Evolutionary conservation across 2,797 vertebrate species (phyloP).

Genomic region (Muscicapa comitata): DNA sequence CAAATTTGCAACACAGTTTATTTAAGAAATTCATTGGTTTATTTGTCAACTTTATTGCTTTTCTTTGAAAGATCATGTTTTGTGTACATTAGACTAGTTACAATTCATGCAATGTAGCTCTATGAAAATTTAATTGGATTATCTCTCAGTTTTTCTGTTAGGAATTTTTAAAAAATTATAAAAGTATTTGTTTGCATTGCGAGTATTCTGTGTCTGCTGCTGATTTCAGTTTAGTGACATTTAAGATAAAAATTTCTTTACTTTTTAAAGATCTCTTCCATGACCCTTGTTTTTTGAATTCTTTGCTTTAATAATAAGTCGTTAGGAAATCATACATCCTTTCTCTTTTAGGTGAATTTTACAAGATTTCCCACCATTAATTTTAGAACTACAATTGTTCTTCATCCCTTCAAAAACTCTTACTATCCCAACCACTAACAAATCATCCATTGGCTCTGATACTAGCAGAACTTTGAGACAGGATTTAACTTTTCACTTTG

Average conservation of each 20-base stretch:
- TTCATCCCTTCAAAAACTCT: neutral
- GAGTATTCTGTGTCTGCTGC: neutral
- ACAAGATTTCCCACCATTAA: neutral
- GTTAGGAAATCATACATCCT: neutral
- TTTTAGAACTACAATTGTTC: neutral
- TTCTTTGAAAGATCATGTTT: constrained; percentile 21
- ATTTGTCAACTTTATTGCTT: constrained; percentile 29
- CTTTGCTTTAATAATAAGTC: neutral
- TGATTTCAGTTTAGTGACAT: neutral
- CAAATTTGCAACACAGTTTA: neutral
- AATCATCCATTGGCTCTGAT: neutral
- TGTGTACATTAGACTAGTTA: neutral
- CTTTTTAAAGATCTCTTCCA: neutral
- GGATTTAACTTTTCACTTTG: neutral
- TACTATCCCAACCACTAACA: neutral
- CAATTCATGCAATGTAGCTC: neutral
- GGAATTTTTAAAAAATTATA: neutral
- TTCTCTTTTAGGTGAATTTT: neutral
- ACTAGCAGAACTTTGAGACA: neutral
- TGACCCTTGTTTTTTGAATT: neutral
- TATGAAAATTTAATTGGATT: constrained; percentile 35
- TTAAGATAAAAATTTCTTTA: neutral
- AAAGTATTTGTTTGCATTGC: neutral
- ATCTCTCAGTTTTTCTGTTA: neutral
- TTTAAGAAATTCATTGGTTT: constrained; percentile 14